These are phyloP conservation scores for Probaryconus sp. DNA, from an alignment of 1,140 invertebrate species.

Conservation along the genomic window DNA sequence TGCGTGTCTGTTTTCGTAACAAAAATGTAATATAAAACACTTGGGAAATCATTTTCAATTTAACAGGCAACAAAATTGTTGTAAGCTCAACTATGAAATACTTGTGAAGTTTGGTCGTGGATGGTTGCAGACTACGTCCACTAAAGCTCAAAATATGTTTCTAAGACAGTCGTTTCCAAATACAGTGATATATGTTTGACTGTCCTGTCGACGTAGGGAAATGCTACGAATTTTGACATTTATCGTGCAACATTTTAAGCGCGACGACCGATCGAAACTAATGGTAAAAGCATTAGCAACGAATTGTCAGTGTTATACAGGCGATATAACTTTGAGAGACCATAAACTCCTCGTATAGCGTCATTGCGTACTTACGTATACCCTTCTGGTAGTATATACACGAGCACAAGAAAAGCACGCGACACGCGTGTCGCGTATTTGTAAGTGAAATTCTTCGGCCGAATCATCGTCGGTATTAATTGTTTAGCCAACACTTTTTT, in stretches of 20 bases:
- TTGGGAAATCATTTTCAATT: too few species aligned
- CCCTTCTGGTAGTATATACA: conserved; percentile 36
- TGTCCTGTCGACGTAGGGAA: conserved; percentile 21
- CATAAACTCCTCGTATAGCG: conserved; percentile 75
- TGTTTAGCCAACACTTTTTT: conserved; percentile 7
- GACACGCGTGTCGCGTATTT: conserved; percentile 14
- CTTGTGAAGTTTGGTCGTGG: too few species aligned
- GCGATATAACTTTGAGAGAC: conserved; percentile 76
- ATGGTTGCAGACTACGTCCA: too few species aligned
- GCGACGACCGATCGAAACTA: conserved; percentile 73
- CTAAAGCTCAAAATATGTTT: too few species aligned
- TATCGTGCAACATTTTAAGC: conserved; percentile 59
- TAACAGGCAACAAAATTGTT: too few species aligned
- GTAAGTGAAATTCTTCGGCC: conserved; percentile 16
- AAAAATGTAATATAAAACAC: too few species aligned
- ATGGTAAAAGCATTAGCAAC: conserved; percentile 74
- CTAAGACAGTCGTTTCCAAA: conserved; percentile 15
- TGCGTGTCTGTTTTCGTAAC: too few species aligned
- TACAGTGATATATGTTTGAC: conserved; percentile 16
- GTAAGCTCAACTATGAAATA: too few species aligned
- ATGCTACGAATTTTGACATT: conserved; percentile 58
- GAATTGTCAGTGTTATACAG: conserved; percentile 75
- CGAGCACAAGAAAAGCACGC: conserved; percentile 37
- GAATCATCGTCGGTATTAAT: conserved; percentile 1
- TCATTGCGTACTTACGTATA: conserved; percentile 69